A percentile compares a stretch with the other conserved stretches of the same genome.
Evolutionary conservation across 2,888 invertebrate genomes (phyloP).

Genomic region (Eurytoma californica): DNA sequence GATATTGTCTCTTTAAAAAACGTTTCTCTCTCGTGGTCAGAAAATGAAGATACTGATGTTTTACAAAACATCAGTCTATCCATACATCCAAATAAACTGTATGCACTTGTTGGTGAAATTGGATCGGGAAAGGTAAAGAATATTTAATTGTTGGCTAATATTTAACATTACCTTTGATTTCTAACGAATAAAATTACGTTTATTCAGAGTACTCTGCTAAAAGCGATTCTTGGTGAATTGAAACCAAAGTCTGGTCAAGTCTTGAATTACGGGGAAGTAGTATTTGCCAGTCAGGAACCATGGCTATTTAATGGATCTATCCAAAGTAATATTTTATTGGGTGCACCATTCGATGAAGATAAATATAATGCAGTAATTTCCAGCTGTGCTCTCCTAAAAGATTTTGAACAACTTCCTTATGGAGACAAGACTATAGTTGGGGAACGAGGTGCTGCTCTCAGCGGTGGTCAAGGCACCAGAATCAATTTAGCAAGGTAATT

Average conservation of each 20-base stretch:
- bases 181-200: background rate
- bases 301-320: constrained; percentile 89
- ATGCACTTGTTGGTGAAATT: constrained; percentile 90
- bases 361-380: constrained; percentile 76
- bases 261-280: constrained; percentile 80
- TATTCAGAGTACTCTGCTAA: constrained; percentile 79
- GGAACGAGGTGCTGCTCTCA: constrained; percentile 86
- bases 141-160: background rate
- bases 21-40: constrained; percentile 68
- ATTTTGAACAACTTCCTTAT: constrained; percentile 79
- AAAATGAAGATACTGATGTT: constrained; percentile 68
- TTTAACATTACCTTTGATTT: background rate
- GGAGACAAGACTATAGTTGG: constrained; percentile 85
- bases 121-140: constrained; percentile 86
- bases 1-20: background rate
- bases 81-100: constrained; percentile 79
- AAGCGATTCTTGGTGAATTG: constrained; percentile 84
- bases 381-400: constrained; percentile 73
- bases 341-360: constrained; percentile 79
- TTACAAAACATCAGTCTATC: constrained; percentile 76
- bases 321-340: constrained; percentile 90
- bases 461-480: constrained; percentile 90
- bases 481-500: constrained; percentile 76
- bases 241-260: constrained; percentile 79
- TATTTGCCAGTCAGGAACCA: constrained; percentile 89